phyloP scores from a whole-genome alignment of 2,797 vertebrate species.

The Coilia nasus region DNA sequence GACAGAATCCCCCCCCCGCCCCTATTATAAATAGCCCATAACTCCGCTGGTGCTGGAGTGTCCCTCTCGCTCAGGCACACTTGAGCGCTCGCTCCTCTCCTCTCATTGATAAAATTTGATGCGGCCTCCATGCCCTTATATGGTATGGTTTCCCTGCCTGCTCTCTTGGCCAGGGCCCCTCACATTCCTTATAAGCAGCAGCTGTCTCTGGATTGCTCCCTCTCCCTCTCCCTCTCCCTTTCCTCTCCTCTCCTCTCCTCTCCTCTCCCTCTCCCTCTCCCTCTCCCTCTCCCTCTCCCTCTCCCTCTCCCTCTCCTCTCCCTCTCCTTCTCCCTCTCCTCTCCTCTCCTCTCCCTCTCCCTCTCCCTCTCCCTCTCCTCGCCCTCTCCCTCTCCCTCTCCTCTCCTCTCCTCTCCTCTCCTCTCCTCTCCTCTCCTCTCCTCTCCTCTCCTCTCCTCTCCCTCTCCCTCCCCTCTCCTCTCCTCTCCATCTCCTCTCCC shows the following conservation, averaged over 20 bases:
- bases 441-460: not conserved
- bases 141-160: conserved; percentile 90
- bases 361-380: not conserved
- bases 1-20: not conserved
- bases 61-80: conserved; percentile 59
- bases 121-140: conserved; percentile 95
- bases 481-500: too few relatives aligned
- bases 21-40: conserved; percentile 16
- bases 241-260: conserved; percentile 33
- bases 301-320: not conserved
- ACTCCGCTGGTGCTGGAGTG: not conserved
- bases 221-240: conserved; percentile 31
- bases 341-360: not conserved
- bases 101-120: conserved; percentile 96
- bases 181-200: conserved; percentile 98
- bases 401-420: not conserved
- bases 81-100: conserved; percentile 55
- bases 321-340: too few relatives aligned
- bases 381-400: not conserved
- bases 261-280: not conserved
- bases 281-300: conserved; percentile 1
- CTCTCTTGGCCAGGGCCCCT: conserved; percentile 87
- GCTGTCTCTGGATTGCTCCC: conserved; percentile 85
- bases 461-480: not conserved
- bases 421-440: conserved; percentile 10